A percentile compares a stretch with the other conserved stretches of the same genome.
These are phyloP conservation scores for Drosophila longiperda DNA, from an alignment of 2,888 invertebrate genomes.

Conservation along the genomic window DNA sequence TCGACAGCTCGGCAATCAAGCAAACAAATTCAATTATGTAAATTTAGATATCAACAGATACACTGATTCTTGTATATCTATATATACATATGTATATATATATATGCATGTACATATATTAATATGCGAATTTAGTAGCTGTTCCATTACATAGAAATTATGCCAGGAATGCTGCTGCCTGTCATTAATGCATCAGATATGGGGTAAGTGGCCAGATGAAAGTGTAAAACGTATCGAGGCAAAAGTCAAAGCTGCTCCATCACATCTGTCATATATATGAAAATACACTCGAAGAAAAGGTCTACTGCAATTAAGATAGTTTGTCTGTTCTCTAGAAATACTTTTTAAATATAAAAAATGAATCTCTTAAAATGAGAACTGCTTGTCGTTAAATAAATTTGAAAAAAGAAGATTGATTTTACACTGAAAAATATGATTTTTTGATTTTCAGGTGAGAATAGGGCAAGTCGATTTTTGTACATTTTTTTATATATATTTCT, in stretches of 20 bases:
- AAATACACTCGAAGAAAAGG: not conserved
- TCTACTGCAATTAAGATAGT: not conserved
- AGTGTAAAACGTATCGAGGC: slow-evolving; percentile 71
- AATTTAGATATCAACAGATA: slow-evolving; percentile 82
- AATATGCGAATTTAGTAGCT: slow-evolving; percentile 22
- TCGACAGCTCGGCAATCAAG: slow-evolving; percentile 84
- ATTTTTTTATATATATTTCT: not conserved
- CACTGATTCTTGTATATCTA: slow-evolving; percentile 2
- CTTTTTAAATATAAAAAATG: not conserved
- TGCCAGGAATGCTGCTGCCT: slow-evolving; percentile 66
- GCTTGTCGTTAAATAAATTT: rapidly evolving
- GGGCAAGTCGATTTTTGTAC: too few species aligned
- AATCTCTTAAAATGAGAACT: not conserved
- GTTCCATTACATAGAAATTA: slow-evolving; percentile 57
- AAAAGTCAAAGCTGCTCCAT: slow-evolving; percentile 48
- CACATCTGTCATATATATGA: slow-evolving; percentile 14
- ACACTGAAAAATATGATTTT: too few species aligned
- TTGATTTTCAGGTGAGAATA: too few species aligned
- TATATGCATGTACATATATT: slow-evolving; percentile 2
- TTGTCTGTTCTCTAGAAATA: not conserved
- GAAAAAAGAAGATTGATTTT: not conserved
- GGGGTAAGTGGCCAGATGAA: slow-evolving; percentile 48
- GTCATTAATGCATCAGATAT: slow-evolving; percentile 20
- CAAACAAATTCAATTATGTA: slow-evolving; percentile 85
- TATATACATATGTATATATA: slow-evolving; percentile 16